Base-by-base conservation (phyloP, 2,113 vertebrate species). In the Calyptomena viridis region DNA sequence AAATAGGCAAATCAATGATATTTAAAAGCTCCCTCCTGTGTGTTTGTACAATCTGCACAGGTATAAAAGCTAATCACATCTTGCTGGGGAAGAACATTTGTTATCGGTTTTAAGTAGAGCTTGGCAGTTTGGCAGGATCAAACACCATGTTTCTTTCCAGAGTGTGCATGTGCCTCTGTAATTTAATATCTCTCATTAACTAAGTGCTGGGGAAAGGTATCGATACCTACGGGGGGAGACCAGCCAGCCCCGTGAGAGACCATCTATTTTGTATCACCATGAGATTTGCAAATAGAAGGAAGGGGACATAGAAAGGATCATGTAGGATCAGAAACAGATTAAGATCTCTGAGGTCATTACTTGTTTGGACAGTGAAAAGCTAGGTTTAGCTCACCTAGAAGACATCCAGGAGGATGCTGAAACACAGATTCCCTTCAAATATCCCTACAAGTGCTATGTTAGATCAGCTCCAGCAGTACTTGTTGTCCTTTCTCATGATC, bases 1-100 rank as follows among this genome's bases (percentile, higher is more conserved):
- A 97, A 98, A 98, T 97, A 97, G 97, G 96, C 94, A 97, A 97
- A 97, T 97, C 97, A 97, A 97, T 98, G 97, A 96, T 98, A 97
- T 98, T 98, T 98, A 98, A 98, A 97, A 97, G 96, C 94, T 97
- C 96, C 97, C 95, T 94, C 96, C 94, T 95, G 97, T 95, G 96
- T 97, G 95, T 97, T 97, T 97, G 94, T 94, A 94, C 94, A 97
- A 94, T 96, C 95, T 96, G 92, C 87, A 89, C 92, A 97, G 95
- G 89, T 96, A 97, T 96, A 96, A 97, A 96, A 96, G 95, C 96
- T 96, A 96, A 97, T 97, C 95, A 96, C 95, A 86, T 96, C 95
- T 96, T 97, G 92, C 96, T 55, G 42, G n/a, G 90, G 81, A 96
- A 88, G 94, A 96, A 89, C 84, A 96, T 94, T 95, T 96, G 78